Evolutionary conservation across 2,888 invertebrate genomes (phyloP), one percentile per base, ranked within the genome.

Genomic region (Pherbina coryleti): DNA sequence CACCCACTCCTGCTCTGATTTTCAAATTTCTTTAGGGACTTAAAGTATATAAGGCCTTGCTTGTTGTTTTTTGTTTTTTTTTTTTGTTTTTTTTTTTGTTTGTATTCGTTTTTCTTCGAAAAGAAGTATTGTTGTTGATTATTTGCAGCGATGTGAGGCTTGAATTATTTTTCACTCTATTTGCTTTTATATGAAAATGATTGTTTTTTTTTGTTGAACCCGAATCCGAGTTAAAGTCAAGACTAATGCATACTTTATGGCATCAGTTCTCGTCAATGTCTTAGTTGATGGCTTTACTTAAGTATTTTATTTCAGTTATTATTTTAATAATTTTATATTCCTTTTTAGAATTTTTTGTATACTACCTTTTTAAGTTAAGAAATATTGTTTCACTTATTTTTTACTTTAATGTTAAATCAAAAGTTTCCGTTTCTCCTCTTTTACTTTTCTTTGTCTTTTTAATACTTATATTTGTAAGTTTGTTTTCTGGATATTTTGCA

Each of bases 201-300:
- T n/a, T 74, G 44, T 22, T 53, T 22, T 53, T 19, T 8, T 64
- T 25, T 3, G 7, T 34, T 44, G 28, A 44, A 60, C 49, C 22
- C 22, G 51, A 22, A 22, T 22, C 28, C 28, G 34, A 9, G 67
- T n/a, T 17, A 22, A 60, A 17, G 60, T 60, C 49, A 31, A 62
- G 60, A 34, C 73, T 60, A 37, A 31, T 75, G 69, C 75, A 70
- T 70, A 51, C 49, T 62, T 70, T 70, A 70, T 70, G 70, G 70
- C 70, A 62, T 70, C 8, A 31, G 28, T 25, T 60, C 14, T 76
- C 37, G 51, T 60, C 25, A 51, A 62, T 19, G 70, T 8, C n/a
- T n/a, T 55, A 49, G 79, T 78, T 79, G 82, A 84, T 83, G 79
- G 81, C 79, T 80, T 55, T 75, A 76, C 71, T 37, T 55, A 64